These are phyloP conservation scores for Sphenodon punctatus DNA, from an alignment of 2,797 vertebrate genomes.

Conservation along the genomic window DNA sequence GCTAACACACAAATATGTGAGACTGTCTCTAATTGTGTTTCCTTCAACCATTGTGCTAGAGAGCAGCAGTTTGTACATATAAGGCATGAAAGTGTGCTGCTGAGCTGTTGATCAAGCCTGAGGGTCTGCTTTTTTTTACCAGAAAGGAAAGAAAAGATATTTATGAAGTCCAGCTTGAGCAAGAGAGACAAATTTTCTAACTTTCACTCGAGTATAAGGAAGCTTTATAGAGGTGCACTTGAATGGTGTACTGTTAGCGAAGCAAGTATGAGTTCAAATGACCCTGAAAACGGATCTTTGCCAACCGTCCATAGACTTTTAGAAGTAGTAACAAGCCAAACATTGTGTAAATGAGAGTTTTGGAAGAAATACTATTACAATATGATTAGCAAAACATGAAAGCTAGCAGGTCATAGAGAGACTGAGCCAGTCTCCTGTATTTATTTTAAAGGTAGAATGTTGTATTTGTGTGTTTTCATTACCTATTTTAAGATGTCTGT, in stretches of 20 bases:
- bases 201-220: constrained; percentile 61
- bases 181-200: constrained; percentile 48
- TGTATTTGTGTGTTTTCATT: constrained; percentile 73
- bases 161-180: constrained; percentile 28
- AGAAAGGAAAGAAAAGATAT: not conserved
- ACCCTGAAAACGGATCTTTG: constrained; percentile 56
- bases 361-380: constrained; percentile 56
- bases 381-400: constrained; percentile 67
- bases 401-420: constrained; percentile 63
- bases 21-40: constrained; percentile 63
- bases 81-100: constrained; percentile 34
- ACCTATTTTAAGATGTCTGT: constrained; percentile 71
- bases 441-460: constrained; percentile 74
- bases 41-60: constrained; percentile 45
- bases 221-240: constrained; percentile 40
- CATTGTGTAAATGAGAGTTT: constrained; percentile 63
- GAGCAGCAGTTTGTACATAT: constrained; percentile 23
- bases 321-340: constrained; percentile 62
- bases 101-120: constrained; percentile 34
- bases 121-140: not conserved
- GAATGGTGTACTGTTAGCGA: constrained; percentile 54
- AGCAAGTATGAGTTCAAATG: constrained; percentile 44
- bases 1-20: constrained; percentile 59
- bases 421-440: constrained; percentile 60
- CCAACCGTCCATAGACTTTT: constrained; percentile 37